A percentile compares a stretch with the other conserved stretches of the same genome.
phyloP scores from a whole-genome alignment of 2,113 vertebrate species.

The Takifugu bimaculatus region DNA sequence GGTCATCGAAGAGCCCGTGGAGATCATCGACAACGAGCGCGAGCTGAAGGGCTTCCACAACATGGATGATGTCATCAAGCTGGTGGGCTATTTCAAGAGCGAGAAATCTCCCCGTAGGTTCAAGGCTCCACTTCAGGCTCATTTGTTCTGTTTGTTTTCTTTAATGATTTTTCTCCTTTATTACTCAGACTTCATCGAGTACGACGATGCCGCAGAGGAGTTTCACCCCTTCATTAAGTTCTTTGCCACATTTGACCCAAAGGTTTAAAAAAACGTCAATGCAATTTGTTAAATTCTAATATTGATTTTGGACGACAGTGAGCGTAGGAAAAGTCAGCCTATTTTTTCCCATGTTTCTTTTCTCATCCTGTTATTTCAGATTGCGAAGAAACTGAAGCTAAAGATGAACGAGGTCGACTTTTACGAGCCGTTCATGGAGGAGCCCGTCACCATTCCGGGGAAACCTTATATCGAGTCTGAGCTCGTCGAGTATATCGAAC shows the following conservation, averaged over 20 bases:
- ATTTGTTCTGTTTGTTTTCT: background rate
- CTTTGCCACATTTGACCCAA: conserved; percentile 87
- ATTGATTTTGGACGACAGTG: background rate
- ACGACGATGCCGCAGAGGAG: conserved; percentile 83
- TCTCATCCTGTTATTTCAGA: conserved; percentile 62
- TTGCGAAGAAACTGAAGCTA: conserved; percentile 85
- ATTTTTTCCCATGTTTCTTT: background rate
- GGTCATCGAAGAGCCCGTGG: conserved; percentile 84
- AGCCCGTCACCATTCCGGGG: conserved; percentile 81
- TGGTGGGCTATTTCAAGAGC: conserved; percentile 88
- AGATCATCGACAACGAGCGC: conserved; percentile 83
- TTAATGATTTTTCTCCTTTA: background rate
- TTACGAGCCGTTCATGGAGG: conserved; percentile 89
- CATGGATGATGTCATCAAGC: conserved; percentile 85
- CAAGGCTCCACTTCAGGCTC: background rate
- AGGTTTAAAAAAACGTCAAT: conserved; percentile 66
- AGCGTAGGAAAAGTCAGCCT: background rate
- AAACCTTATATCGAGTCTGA: conserved; percentile 85
- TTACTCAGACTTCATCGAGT: conserved; percentile 84
- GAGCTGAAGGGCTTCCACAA: conserved; percentile 87
- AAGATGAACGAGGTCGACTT: conserved; percentile 89
- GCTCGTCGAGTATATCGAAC: conserved; percentile 82
- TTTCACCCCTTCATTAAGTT: conserved; percentile 92
- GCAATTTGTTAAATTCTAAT: background rate
- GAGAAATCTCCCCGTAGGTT: conserved; percentile 84